Evolutionary conservation across 2,113 vertebrate genomes (phyloP), one percentile per base, ranked within the genome.

Genomic region (Periophthalmodon schlosseri): DNA sequence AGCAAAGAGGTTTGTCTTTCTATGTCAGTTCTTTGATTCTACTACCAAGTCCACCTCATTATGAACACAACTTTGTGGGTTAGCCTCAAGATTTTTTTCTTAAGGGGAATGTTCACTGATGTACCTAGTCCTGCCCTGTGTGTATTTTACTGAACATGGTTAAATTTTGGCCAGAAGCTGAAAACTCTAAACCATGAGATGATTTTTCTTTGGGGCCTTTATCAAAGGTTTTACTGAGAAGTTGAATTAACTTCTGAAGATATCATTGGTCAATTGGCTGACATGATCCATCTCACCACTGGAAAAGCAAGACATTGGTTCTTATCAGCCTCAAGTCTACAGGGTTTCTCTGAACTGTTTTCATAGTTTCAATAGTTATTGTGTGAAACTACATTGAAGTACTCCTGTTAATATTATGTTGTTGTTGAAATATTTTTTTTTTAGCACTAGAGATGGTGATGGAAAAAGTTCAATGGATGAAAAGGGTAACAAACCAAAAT

Each of bases 1-100:
- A 98, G 97, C 96, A 96, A 99, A 99, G 98, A 99, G 98, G 98
- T 99, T 99, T 97, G 98, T 99, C 96, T 98, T 99, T 99, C 96
- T 99, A 99, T 99, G 97, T 99, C 97, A 96, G 97, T 99, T 99
- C 95, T 98, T 98, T 98, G 97, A 96, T 98, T 95, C 97, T 96
- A 95, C 94, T 99, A 96, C 96, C 95, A 96, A 96, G 95, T 97
- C 96, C 96, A 97, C 94, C 96, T 96, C 97, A 93, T 95, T 99
- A 96, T 95, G 96, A 96, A 96, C 94, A 94, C 96, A 96, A 89
- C 96, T 96, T 97, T 98, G 96, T 96, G 96, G 96, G 96, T 96
- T 98, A 98, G 97, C 96, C 86, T 96, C 96, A 97, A 97, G 96
- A 97, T 92, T 93, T 95, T 91, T 76, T 88, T 88, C 90, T 76